Base-by-base conservation (phyloP, 2,888 invertebrate species). In the Anthophora plumipes region DNA sequence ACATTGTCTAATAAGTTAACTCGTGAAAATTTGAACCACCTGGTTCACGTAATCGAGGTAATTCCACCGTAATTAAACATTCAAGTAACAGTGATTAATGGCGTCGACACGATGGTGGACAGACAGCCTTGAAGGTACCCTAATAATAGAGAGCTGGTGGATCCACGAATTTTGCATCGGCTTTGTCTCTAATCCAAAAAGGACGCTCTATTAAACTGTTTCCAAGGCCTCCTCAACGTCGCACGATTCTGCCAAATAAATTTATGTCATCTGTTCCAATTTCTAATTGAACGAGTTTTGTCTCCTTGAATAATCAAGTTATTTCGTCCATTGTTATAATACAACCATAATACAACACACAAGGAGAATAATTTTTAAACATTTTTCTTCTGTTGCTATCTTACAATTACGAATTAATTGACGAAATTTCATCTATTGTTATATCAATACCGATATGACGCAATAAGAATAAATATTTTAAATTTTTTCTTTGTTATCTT, bases 171-270 rank as follows among this genome's bases (percentile, higher is more conserved):
- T 80, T 69, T 80, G 37, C 64, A 46, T 61, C 67, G 72, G 57
- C 78, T 80, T 80, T 80, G 80, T 80, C 78, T 73, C 79, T 78
- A 80, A 78, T 80, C 80, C 80, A 80, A 80, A 80, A 80, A 80
- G 68, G 63, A 80, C 41, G 63, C 46, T 48, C 80, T 80, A 73
- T 72, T 78, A 80, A 78, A 78, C 63, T 17, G 63, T 73, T 48
- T 52, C 73, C 78, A 80, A 80, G 80, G 78, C 68, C 78, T 63
- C 31, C 6, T 64, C 60, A 64, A 60, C 54, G 60, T 60, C 70
- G 46, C n/a, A 39, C 39, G 31, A 79, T 77, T 77, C 54, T 79
- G 79, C 79, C 79, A 79, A 77, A 70, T 20, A 60, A 77, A 71
- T 79, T 60, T 77, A 71, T 71, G 60, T 37, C 77, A 37, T 71